Percentiles rank a stretch among this genome's conserved stretches.
phyloP scores from a whole-genome alignment of 2,888 invertebrate species.

The Lamellibrachia columna region DNA sequence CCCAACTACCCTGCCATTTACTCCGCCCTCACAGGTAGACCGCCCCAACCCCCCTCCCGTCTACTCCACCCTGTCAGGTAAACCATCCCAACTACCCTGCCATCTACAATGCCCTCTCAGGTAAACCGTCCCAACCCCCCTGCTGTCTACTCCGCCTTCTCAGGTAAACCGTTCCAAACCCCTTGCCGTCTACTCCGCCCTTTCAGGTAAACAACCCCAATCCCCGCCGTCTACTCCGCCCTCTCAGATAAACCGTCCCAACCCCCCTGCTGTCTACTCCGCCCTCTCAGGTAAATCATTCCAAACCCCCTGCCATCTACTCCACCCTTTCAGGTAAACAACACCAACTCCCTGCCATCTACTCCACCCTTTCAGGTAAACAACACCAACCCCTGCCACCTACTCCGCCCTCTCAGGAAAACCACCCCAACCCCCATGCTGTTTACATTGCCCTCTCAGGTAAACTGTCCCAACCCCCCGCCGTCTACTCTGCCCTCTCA shows the following conservation, averaged over 20 bases:
- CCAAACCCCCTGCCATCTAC: neutral
- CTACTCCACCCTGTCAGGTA: neutral
- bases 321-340: neutral
- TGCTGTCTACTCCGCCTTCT: neutral
- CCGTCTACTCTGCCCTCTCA: neutral
- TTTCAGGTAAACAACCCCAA: slow-evolving; percentile 26
- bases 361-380: neutral
- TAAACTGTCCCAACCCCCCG: neutral
- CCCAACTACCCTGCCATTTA: neutral
- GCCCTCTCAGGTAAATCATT: neutral
- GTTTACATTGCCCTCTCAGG: neutral
- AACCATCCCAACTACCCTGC: neutral
- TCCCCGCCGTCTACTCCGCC: neutral
- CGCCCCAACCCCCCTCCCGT: neutral
- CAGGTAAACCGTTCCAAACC: neutral
- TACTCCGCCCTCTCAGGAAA: neutral
- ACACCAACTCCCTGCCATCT: neutral
- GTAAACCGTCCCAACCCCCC: neutral
- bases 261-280: neutral
- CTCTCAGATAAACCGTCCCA: neutral
- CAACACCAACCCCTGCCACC: neutral
- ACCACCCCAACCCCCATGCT: neutral
- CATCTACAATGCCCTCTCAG: neutral
- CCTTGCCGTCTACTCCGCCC: slow-evolving; percentile 19
- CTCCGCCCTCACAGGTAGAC: neutral